Base-by-base conservation (phyloP, 2,113 vertebrate genomes). In the Paramisgurnus dabryanus region DNA sequence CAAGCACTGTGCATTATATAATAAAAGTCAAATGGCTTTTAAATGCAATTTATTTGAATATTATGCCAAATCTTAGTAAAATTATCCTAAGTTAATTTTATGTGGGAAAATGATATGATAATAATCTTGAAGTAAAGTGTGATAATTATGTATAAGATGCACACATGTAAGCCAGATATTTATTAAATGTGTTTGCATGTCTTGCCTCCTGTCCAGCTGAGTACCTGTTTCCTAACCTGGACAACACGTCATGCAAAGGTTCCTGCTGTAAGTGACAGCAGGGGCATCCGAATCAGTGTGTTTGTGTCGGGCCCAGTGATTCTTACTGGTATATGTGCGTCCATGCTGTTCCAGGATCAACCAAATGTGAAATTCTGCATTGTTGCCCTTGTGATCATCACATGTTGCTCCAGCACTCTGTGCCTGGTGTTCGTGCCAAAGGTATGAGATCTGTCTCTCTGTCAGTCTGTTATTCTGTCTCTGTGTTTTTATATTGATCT, bases 301-400 rank as follows among this genome's bases (percentile, higher is more conserved):
- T 95, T 94, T 70, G 93, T 94, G 0, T 93, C 96, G 88, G 93
- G 91, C 0, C 92, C 90, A 84, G 94, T 95, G 94, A 95, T 95
- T 75, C 93, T 94, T 75, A 93, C 94, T 0, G 95, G 95, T 27
- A 92, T 89, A 1, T 88, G 90, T 0, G 95, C 91, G 7, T 95
- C 94, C 0, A 94, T 95, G 86, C 93, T 97, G 70, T 95, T 90
- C 2, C 91, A 94, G 67, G 93, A 96, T 85, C 93, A 95, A 78
- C 96, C 97, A 82, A 92, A 96, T 13, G 89, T 96, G 40, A 95
- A 95, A 82, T 97, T 97, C 93, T 95, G 94, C 81, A 91, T 97
- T 0, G 92, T 93, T 83, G 92, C 95, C 82, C 84, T 92, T 86
- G 92, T 95, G 86, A 93, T 98, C 87, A 95, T 99, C 88, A 93